phyloP scores from a whole-genome alignment of 2,797 vertebrate genomes.

The Parotocinclus haroldoi region DNA sequence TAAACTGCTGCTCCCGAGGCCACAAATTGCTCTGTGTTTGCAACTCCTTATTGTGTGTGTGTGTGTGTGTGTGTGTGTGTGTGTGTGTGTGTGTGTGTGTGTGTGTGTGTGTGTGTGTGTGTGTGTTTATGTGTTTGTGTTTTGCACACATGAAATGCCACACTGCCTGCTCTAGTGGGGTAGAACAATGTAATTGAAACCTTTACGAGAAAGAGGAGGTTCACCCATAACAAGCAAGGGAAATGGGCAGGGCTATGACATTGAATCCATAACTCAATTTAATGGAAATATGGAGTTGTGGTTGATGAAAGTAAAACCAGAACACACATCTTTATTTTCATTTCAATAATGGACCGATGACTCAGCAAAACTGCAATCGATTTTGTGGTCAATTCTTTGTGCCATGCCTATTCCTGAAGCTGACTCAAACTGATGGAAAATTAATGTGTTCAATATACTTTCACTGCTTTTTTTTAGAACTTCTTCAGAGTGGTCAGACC shows the following conservation, averaged over 20 bases:
- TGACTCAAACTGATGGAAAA: background rate
- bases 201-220: conserved; percentile 44
- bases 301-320: conserved; percentile 49
- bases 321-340: conserved; percentile 49
- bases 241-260: conserved; percentile 34
- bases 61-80: conserved; percentile 27
- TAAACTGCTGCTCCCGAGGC: conserved; percentile 11
- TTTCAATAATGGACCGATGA: conserved; percentile 51
- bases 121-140: conserved; percentile 26
- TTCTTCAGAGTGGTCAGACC: too few species aligned
- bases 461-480: too few species aligned
- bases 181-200: conserved; percentile 45
- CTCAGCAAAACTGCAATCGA: conserved; percentile 49
- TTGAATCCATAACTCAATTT: conserved; percentile 52
- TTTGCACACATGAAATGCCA: conserved; percentile 34
- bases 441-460: background rate
- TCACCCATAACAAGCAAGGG: conserved; percentile 19
- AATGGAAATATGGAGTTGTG: conserved; percentile 50
- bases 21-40: background rate
- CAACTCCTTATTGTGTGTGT: conserved; percentile 6
- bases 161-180: conserved; percentile 29
- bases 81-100: conserved; percentile 23
- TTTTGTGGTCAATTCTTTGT: conserved; percentile 33
- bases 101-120: conserved; percentile 20
- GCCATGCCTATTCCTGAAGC: background rate